Conservation (phyloP, 35 echinoderm and acorn worm species). For the Apostichopus californicus region DNA sequence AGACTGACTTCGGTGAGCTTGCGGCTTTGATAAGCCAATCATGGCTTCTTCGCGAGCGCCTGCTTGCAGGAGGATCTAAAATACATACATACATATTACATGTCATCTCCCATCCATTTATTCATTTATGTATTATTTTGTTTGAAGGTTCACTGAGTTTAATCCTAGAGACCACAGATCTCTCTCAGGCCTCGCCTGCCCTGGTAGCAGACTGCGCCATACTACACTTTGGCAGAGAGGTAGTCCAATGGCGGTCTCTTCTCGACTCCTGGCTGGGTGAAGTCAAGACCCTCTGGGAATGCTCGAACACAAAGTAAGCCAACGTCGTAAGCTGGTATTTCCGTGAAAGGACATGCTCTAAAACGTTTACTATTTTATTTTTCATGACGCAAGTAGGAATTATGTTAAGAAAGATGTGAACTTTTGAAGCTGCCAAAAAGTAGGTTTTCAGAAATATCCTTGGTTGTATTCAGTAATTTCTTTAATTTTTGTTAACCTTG, state of each 20-base stretch:
- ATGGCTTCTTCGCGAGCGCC: too few species aligned
- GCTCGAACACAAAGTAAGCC: conserved; percentile 74
- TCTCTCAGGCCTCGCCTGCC: conserved; percentile 75
- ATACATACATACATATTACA: too few species aligned
- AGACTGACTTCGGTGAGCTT: too few species aligned
- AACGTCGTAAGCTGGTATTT: not conserved
- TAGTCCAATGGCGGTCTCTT: conserved; percentile 84
- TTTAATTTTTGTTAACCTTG: too few species aligned
- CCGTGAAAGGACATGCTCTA: too few species aligned
- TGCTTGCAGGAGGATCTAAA: too few species aligned
- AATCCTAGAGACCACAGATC: conserved; percentile 77
- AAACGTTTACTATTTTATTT: not conserved
- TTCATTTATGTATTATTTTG: not conserved
- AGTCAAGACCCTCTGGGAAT: conserved; percentile 84
- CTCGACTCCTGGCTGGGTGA: conserved; percentile 81
- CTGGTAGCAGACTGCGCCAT: conserved; percentile 78
- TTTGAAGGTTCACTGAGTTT: conserved; percentile 83
- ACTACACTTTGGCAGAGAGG: conserved; percentile 67
- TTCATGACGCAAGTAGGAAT: not conserved
- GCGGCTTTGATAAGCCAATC: too few species aligned
- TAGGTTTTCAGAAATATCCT: too few species aligned
- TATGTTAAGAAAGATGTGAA: not conserved
- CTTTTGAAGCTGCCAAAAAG: not conserved
- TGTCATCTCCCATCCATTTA: too few species aligned
- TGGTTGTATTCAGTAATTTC: too few species aligned